phyloP scores from a whole-genome alignment of 2,888 invertebrate species.

The Cosmia trapezina region DNA sequence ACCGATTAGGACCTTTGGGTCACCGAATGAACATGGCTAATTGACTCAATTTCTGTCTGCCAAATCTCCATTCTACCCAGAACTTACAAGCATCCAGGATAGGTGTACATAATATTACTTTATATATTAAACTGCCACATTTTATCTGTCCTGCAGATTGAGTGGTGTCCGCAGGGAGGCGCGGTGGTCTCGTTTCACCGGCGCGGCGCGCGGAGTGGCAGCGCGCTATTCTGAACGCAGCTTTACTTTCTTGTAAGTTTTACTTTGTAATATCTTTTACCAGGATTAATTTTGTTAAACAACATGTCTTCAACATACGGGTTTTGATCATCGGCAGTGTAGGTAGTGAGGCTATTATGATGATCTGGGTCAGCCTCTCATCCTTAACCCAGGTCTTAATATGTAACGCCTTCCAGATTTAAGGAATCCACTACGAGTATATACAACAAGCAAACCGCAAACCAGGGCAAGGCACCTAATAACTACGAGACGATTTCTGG shows the following conservation, averaged over 20 bases:
- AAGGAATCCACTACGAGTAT: background rate
- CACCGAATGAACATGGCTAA: no score
- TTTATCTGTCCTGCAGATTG: slow-evolving; percentile 42
- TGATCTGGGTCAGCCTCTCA: background rate
- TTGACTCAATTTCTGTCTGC: no score
- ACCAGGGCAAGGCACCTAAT: background rate
- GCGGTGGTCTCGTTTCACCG: slow-evolving; percentile 10
- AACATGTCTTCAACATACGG: background rate
- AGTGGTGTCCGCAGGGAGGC: slow-evolving; percentile 43
- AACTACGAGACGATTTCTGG: no score
- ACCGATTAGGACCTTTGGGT: no score
- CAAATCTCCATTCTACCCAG: background rate
- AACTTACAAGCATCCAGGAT: background rate
- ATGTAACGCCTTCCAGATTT: background rate
- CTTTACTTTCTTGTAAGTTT: background rate
- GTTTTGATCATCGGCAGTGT: background rate
- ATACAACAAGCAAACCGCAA: background rate
- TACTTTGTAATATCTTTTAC: background rate
- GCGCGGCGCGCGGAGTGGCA: background rate
- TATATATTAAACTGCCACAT: slow-evolving; percentile 32
- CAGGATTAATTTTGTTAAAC: background rate
- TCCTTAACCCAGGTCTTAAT: background rate
- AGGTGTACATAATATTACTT: background rate
- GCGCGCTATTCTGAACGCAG: slow-evolving; percentile 43
- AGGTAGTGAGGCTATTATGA: no score